A percentile compares a stretch with the other conserved stretches of the same genome.
phyloP scores from a whole-genome alignment of 2,797 vertebrate species.

The Ctenosaura bakeri region DNA sequence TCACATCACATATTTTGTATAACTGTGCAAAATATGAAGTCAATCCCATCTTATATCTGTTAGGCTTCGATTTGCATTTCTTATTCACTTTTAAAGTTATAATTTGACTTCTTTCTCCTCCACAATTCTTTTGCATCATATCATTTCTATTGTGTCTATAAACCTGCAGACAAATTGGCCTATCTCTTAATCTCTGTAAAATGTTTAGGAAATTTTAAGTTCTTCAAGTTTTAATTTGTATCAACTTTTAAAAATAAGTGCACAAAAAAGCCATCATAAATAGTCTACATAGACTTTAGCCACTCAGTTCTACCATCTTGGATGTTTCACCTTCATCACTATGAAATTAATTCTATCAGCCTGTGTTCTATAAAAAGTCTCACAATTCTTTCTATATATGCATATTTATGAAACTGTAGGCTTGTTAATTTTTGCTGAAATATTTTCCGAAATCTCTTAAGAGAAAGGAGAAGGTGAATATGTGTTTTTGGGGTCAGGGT shows the following conservation, averaged over 20 bases:
- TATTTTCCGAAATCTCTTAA: neutral
- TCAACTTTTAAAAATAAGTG: too few relatives aligned
- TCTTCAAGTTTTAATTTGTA: neutral
- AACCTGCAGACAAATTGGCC: neutral
- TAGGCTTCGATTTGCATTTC: neutral
- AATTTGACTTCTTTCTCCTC: neutral
- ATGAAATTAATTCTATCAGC: neutral
- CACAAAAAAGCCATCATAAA: too few relatives aligned
- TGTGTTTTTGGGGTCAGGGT: too few relatives aligned
- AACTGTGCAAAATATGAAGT: neutral
- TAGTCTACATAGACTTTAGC: neutral
- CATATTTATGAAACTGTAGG: neutral
- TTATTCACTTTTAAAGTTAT: neutral
- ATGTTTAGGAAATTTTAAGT: neutral
- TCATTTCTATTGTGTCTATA: neutral
- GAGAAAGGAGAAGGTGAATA: too few relatives aligned
- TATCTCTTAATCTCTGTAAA: neutral
- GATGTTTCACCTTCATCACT: neutral
- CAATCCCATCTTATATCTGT: neutral
- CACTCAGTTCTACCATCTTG: neutral
- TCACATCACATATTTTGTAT: neutral
- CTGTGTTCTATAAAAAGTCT: neutral
- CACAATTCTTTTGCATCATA: too few relatives aligned
- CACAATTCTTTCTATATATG: neutral
- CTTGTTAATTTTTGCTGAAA: neutral